Base-by-base conservation (phyloP, 2,113 vertebrate genomes). In the Calidris pygmaea region DNA sequence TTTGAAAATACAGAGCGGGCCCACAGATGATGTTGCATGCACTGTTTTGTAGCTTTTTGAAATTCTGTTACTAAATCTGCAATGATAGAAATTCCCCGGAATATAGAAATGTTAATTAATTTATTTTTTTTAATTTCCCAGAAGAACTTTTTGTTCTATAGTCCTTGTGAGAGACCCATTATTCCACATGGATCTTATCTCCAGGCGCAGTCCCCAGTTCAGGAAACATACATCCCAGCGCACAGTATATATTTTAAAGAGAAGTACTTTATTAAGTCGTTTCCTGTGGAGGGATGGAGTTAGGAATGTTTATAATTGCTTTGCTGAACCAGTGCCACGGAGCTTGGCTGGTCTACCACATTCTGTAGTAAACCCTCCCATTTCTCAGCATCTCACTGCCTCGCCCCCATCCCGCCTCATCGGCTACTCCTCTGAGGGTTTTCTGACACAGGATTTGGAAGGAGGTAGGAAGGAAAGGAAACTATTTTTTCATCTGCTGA, bases 271-370 rank as follows among this genome's bases (percentile, higher is more conserved):
- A 89, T 87, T 93, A 89, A 93, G 74, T 77, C 0, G 1, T 90
- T 97, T 95, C 85, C 75, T 88, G 75, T 71, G 59, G 55, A 94
- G 75, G 67, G 67, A 89, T 93, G 55, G 37, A 73, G 53, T 74
- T 56, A 68, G 74, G 93, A 96, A 89, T 95, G 84, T 89, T 86
- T 84, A 27, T 92, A 94, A 92, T 89, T 91, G 87, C 75, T 83
- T 88, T 94, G 62, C 93, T 96, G 93, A 97, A 90, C 53, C 1
- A 1, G 52, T 90, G 92, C 92, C 92, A 89, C 29, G 62, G 82
- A 84, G n/a, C 56, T 94, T 96, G 96, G 92, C 92, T 88, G 83
- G 39, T 47, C 48, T 37, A 87, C 30, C 48, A 26, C 68, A 88
- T 95, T 96, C 90, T 65, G 9, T 80, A 78, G 73, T 63, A 85